A percentile compares a stretch with the other conserved stretches of the same genome.
phyloP scores from a whole-genome alignment of 1,140 invertebrate genomes.

The Bradynema listronoti region DNA sequence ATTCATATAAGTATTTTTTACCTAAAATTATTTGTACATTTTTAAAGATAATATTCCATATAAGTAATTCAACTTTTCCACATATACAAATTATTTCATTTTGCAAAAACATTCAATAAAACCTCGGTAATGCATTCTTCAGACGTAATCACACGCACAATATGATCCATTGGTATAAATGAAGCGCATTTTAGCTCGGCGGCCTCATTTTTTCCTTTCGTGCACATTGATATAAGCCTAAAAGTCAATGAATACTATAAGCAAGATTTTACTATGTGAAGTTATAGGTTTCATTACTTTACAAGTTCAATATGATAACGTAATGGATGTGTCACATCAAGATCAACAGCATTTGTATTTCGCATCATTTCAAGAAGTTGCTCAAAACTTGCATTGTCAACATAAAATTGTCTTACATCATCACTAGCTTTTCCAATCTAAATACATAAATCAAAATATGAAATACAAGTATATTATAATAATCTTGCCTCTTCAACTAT shows the following conservation, averaged over 20 bases:
- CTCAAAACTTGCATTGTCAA: slow-evolving; percentile 84
- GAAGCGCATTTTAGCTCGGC: slow-evolving; percentile 79
- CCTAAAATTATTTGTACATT: slow-evolving; percentile 62
- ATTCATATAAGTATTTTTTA: slow-evolving; percentile 97
- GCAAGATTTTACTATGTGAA: too few relatives aligned
- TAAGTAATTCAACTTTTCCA: slow-evolving; percentile 13
- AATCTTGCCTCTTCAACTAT: slow-evolving; percentile 84
- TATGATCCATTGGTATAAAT: slow-evolving; percentile 82
- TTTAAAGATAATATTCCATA: slow-evolving; percentile 5
- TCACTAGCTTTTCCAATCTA: slow-evolving; percentile 89
- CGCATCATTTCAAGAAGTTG: slow-evolving; percentile 66
- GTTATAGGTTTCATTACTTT: too few relatives aligned
- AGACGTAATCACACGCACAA: slow-evolving; percentile 84
- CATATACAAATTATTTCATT: slow-evolving; percentile 65
- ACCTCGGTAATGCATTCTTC: slow-evolving; percentile 86
- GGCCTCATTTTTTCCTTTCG: slow-evolving; percentile 96
- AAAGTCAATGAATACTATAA: slow-evolving; percentile 6
- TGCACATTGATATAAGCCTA: slow-evolving; percentile 88
- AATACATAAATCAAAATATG: slow-evolving; percentile 11
- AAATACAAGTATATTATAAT: slow-evolving; percentile 14
- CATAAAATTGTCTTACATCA: slow-evolving; percentile 93
- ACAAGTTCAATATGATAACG: slow-evolving; percentile 95
- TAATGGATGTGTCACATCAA: slow-evolving; percentile 60
- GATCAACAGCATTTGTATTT: slow-evolving; percentile 23
- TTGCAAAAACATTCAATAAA: neutral